Evolutionary conservation across 2,797 vertebrate genomes (phyloP).

Genomic region (Acanthiza pusilla): DNA sequence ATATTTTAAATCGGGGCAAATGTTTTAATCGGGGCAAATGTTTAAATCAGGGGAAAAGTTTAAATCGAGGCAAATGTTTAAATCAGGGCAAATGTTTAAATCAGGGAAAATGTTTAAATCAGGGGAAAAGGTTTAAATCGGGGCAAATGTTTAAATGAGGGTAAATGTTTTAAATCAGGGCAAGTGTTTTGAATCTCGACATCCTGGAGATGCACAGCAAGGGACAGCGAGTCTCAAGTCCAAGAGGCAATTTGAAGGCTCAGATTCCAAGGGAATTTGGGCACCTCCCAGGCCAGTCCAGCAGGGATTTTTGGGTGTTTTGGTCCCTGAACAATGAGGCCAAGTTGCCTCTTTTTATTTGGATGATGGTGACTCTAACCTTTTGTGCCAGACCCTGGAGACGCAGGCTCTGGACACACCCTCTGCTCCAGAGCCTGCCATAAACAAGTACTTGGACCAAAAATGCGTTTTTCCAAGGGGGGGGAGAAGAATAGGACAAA

Average conservation of each 20-base stretch:
- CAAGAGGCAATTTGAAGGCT: accelerated
- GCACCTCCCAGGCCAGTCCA: background rate
- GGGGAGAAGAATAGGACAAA: background rate
- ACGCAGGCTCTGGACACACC: too few species aligned
- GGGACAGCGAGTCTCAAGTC: background rate
- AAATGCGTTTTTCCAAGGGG: background rate
- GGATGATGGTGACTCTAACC: background rate
- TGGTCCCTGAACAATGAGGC: background rate
- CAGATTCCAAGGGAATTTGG: background rate
- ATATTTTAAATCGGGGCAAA: too few species aligned
- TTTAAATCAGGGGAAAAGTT: too few species aligned
- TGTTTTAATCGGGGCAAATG: too few species aligned
- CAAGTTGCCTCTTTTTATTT: background rate
- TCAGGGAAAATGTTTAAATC: too few species aligned
- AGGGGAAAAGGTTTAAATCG: too few species aligned
- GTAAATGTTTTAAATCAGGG: background rate
- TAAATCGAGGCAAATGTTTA: too few species aligned
- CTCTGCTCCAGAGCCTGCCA: background rate
- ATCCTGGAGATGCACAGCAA: background rate
- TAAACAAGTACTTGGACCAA: background rate
- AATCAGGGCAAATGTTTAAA: too few species aligned
- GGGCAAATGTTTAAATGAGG: background rate
- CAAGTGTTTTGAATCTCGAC: background rate
- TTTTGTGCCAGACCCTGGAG: background rate
- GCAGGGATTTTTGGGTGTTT: background rate